Base-by-base conservation (phyloP, 2,888 invertebrate genomes). In the Noctua fimbriata region DNA sequence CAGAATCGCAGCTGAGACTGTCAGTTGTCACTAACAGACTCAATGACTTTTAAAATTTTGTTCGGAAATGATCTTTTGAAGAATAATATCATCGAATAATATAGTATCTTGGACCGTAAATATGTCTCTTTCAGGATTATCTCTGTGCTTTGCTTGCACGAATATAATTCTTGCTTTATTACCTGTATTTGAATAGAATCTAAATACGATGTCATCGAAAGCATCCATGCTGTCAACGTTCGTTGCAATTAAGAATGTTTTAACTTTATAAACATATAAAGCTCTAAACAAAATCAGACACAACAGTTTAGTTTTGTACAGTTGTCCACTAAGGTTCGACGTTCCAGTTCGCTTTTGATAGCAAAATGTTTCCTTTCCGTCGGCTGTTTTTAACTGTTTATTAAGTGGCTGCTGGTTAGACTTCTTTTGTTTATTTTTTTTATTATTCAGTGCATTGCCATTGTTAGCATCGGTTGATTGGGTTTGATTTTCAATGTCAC, bases 171-270 rank as follows among this genome's bases (percentile, higher is more conserved):
- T 86, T 2, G 80, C 28, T 69, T 77, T 79, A 32, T 69, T 21
- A 44, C 71, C 9, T 12, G 74, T 69, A n/a, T 71, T 82, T 58
- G 76, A 82, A 60, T 76, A 69, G 66, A 87, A 89, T 49, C 73
- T 89, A 28, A 90, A 86, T 55, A 84, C 70, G n/a, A 90, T 86
- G 60, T 90, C 90, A 82, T 90, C 89, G 41, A 90, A 87, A 65
- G 86, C 89, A 32, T 88, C 90, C 16, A 89, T 69, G 12, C 63
- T 74, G 1, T 81, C 69, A 2, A 89, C 69, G 41, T 87, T 90
- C n/a, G 83, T 82, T 73, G 77, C 84, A 52, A 86, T 44, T 67
- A 66, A 49, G 58, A 86, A 86, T 69, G 78, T 24, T 32, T 66
- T 71, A 32, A 87, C 76, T 9, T 87, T 69, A 4, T 83, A 47